Conservation (phyloP, 2,797 vertebrate species). For the Bradypodion pumilum region DNA sequence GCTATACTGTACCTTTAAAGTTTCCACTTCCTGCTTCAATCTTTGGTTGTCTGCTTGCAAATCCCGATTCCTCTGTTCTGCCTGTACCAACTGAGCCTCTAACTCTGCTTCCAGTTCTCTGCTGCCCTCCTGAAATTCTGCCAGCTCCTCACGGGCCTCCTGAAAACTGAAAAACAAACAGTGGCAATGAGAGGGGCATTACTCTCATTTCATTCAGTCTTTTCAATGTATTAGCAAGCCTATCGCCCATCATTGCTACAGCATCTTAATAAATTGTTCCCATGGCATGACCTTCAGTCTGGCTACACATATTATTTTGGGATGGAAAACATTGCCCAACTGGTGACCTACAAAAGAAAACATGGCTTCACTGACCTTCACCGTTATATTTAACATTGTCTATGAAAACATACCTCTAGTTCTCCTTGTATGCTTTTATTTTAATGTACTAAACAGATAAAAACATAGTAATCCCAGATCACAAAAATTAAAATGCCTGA, state of each 20-base stretch:
- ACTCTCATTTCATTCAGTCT: slow-evolving; percentile 20
- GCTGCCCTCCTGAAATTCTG: slow-evolving; percentile 98
- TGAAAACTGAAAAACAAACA: slow-evolving; percentile 82
- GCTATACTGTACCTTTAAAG: slow-evolving; percentile 84
- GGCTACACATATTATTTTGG: background rate
- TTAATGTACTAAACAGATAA: background rate
- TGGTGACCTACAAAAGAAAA: background rate
- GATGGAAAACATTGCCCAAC: background rate
- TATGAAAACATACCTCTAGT: background rate
- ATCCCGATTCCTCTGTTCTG: slow-evolving; percentile 93
- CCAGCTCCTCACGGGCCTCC: slow-evolving; percentile 95
- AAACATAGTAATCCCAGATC: background rate
- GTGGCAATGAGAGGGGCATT: background rate
- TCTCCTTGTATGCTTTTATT: background rate
- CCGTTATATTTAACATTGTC: background rate
- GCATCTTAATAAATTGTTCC: background rate
- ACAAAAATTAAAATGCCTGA: background rate
- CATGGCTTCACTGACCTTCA: background rate
- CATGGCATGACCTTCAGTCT: background rate
- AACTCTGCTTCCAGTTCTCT: slow-evolving; percentile 95
- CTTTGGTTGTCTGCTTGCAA: slow-evolving; percentile 94
- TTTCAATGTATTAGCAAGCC: slow-evolving; percentile 9
- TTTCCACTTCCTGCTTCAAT: slow-evolving; percentile 89
- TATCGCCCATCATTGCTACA: background rate
- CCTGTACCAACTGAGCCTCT: slow-evolving; percentile 93